Base-by-base conservation (phyloP, 1,140 invertebrate species). In the Araneus ventricosus region DNA sequence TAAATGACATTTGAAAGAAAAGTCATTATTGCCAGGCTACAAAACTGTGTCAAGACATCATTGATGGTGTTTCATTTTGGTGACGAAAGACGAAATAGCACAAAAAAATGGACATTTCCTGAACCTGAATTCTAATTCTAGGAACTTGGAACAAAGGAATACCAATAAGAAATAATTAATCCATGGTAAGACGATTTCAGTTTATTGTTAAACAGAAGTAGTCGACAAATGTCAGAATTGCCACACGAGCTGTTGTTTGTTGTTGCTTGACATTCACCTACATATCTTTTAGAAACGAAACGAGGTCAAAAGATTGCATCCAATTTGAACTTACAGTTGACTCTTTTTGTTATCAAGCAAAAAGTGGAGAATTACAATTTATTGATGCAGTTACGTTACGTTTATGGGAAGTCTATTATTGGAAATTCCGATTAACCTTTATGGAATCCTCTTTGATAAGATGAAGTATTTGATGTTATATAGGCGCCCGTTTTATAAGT, bases 221-320 rank as follows among this genome's bases (percentile, higher is more conserved):
- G 20, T 37, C 20, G 8, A 34, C 30, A 75, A 34, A 75, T 22
- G 70, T 34, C 70, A 75, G 30, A 75, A 75, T 75, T 75, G 30
- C 70, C 34, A 75, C 70, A 75, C 30, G n/a, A 67, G 30, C 20
- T 75, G 70, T 84, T 84, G 45, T 84, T 84, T 45, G 20, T 8
- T 84, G 14, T 45, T 34, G 45, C 82, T 57, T 84, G 82, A 84
- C 82, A 84, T 84, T 84, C 82, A 84, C 82, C 82, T 57, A 30
- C n/a, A 52, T 45, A 27, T 84, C 45, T 84, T 14, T 27, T 8
- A 10, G 30, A 34, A 75, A 37, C 34, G 70, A 37, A 75, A 34
- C 20, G 27, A 37, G 34, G 70, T 75, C 70, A 75, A 75, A 75
- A 37, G 70, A 75, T 75, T 75, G 30, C 70, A 75, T 75, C 30